Base-by-base conservation (phyloP, 2,888 invertebrate species). In the Epinotia bilunana region DNA sequence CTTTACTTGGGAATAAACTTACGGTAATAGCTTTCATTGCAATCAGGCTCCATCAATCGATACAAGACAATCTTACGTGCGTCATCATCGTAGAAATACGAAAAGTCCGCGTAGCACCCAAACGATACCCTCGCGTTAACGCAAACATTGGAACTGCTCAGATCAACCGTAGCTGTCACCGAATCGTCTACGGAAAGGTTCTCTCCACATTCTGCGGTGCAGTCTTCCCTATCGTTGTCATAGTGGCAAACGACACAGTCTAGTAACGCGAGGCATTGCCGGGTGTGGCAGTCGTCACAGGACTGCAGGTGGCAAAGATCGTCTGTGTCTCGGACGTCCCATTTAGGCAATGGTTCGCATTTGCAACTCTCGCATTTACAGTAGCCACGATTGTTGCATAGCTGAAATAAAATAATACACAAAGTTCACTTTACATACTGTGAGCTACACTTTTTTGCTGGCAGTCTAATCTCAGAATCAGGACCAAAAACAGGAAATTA, bases 51-150 rank as follows among this genome's bases (percentile, higher is more conserved):
- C 12, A 60, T 60, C 43, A 60, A 16, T n/a, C 60, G 39, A 43
- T 60, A 71, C 53, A 74, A 20, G 12, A 43, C 4, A 18, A 74
- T 74, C 3, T 33, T 64, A 2, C 60, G 60, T 5, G 23, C 43
- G 6, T 64, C 53, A 20, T 74, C 63, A n/a, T 65, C 20, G 55
- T 74, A 74, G 16, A 39, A 43, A 39, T 74, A 74, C 13, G 70
- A 70, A 28, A 74, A 74, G 43, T 74, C 61, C 13, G 64, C 53
- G 23, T 74, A 74, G 23, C 74, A 74, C 39, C 74, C 70, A 65
- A 70, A 70, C 53, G 58, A 49, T n/a, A 74, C 74, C n/a, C 70
- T 70, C 20, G 46, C 39, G 49, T 69, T 65, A 1, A 12, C 23
- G 74, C 74, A 74, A 11, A 49, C 16, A 3, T 60, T 65, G 23